phyloP scores from a whole-genome alignment of 2,797 vertebrate genomes.

The Spea hammondii region DNA sequence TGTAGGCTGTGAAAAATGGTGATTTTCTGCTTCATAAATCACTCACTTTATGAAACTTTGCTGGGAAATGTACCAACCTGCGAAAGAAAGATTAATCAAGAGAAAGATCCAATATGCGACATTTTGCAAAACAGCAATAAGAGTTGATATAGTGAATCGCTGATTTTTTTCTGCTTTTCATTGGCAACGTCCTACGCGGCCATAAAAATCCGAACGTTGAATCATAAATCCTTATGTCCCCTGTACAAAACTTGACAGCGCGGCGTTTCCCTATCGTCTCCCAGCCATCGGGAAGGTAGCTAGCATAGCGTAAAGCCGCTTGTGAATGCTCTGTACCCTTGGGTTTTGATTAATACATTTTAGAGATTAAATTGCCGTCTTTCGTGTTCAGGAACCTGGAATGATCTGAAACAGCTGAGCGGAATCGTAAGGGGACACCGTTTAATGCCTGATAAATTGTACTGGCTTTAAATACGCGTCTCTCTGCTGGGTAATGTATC shows the following conservation, averaged over 20 bases:
- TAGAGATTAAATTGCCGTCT: conserved; percentile 4
- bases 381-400: not conserved
- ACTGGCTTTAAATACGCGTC: not conserved
- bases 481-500: conserved; percentile 14
- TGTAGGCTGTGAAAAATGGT: conserved; percentile 1
- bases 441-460: conserved; percentile 30
- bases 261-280: not conserved
- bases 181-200: conserved; percentile 8
- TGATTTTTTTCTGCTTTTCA: conserved; percentile 9
- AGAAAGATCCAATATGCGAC: conserved; percentile 25
- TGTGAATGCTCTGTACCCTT: not conserved
- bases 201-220: not conserved
- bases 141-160: conserved; percentile 24
- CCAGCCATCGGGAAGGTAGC: not conserved
- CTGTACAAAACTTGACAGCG: not conserved
- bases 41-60: conserved; percentile 25
- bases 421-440: not conserved
- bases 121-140: conserved; percentile 43
- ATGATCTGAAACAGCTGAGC: conserved; percentile 13
- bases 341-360: conserved; percentile 14
- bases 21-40: conserved; percentile 24
- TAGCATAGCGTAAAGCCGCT: not conserved
- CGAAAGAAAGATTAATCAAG: conserved; percentile 33
- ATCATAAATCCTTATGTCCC: conserved; percentile 29
- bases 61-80: conserved; percentile 18